Evolutionary conservation across 2,113 vertebrate genomes (phyloP).

Genomic region (Corythaeola cristata): DNA sequence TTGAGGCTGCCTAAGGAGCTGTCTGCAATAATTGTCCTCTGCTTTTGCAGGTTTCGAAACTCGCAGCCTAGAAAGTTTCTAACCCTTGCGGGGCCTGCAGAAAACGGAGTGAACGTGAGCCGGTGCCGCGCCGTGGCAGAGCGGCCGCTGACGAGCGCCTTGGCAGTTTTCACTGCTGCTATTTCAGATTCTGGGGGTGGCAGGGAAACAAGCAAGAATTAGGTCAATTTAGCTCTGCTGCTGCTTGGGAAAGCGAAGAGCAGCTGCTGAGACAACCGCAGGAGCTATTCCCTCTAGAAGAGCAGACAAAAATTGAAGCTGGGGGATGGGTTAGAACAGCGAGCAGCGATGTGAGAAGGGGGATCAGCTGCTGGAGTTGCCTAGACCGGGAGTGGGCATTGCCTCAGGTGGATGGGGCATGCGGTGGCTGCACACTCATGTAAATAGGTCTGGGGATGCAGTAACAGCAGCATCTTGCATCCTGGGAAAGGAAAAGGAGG

Average conservation of each 20-base stretch:
- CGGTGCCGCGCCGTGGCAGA: not conserved
- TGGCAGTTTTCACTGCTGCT: slow-evolving; percentile 39
- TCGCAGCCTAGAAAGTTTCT: not conserved
- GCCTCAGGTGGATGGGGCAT: not conserved
- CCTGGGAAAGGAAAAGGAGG: not conserved
- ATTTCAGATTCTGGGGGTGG: slow-evolving; percentile 49
- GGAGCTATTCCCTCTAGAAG: slow-evolving; percentile 14
- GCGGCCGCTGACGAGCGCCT: not conserved
- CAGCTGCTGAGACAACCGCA: slow-evolving; percentile 55
- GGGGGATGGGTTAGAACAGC: not conserved
- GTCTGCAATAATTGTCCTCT: not conserved
- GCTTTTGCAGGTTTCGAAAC: not conserved
- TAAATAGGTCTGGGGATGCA: not conserved
- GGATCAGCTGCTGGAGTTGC: not conserved
- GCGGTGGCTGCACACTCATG: accelerated
- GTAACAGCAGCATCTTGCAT: not conserved
- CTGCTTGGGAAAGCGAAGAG: slow-evolving; percentile 52
- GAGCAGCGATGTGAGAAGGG: not conserved
- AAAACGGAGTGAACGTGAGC: not conserved
- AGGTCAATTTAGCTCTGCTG: slow-evolving; percentile 68
- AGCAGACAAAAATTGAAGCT: slow-evolving; percentile 4
- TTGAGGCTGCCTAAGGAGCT: slow-evolving; percentile 18
- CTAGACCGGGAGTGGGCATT: not conserved
- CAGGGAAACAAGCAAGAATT: slow-evolving; percentile 65
- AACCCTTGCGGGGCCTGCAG: not conserved